Evolutionary conservation across 2,113 vertebrate genomes (phyloP), one percentile per base, ranked within the genome.

Genomic region (Hydropotes inermis): DNA sequence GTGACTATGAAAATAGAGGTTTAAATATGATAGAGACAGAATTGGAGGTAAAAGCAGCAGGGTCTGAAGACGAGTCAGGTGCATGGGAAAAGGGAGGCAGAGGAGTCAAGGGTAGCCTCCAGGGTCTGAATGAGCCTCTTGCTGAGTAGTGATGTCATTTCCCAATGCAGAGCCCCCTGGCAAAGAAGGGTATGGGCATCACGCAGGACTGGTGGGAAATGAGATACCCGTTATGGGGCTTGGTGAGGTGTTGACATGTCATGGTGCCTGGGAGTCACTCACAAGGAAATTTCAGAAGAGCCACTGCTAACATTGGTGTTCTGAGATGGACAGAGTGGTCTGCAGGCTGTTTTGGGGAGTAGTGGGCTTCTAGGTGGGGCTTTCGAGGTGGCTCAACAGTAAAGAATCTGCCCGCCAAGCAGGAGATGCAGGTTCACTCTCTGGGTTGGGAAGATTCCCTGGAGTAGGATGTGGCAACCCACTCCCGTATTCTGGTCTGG

Each of bases 171-270:
- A 87, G 10, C 6, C 10, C 47, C 27, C 19, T 6, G 30, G 13
- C 21, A 7, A 30, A 60, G 60, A 23, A 50, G 23, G 5, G 8
- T 12, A 12, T 67, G 30, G 74, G 21, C 28, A 14, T 1, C 6
- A 50, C 1, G 0, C 0, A 2, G 11, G 47, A 14, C 12, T 13
- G 6, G 43, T 15, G 25, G 16, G 3, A 27, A 28, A 4, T 7
- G 47, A 57, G n/a, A 64, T 8, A 2, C 28, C 33, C 1, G 0
- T 50, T 57, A 27, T 19, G 30, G 33, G 39, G 45, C 4, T 7
- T 25, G 19, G 13, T 14, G 45, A 55, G 11, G 6, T 0, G 0
- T 50, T 39, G 47, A 45, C 15, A 33, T 4, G 11, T 28, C 19
- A 7, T 15, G 23, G 16, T 55, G 3, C 25, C 54, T 15, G 21